Evolutionary conservation across 1,140 invertebrate species (phyloP).

Genomic region (Drosophila kikkawai): DNA sequence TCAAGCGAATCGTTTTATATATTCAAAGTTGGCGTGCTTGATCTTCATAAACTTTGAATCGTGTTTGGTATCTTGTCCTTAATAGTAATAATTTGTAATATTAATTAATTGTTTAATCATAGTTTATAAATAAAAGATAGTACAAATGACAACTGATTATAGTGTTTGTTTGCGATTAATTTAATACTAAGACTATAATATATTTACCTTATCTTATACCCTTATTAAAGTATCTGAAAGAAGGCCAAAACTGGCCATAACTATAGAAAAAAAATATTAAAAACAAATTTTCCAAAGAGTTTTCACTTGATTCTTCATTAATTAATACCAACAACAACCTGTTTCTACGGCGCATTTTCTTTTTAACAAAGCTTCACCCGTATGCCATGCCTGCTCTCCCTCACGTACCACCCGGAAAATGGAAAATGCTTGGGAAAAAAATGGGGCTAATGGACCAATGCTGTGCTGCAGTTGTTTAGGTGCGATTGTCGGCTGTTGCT

Average conservation of each 20-base stretch:
- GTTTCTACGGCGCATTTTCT: neutral
- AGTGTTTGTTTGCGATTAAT: neutral
- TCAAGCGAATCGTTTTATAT: neutral
- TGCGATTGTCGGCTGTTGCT: slow-evolving; percentile 28
- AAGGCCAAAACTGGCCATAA: no score
- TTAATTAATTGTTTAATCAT: neutral
- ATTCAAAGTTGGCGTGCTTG: neutral
- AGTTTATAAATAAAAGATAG: neutral
- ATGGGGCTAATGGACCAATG: slow-evolving; percentile 79
- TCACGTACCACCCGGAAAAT: slow-evolving; percentile 35
- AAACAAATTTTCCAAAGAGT: neutral
- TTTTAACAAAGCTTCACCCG: neutral
- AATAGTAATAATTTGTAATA: neutral
- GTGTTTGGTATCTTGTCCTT: neutral
- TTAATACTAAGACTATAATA: neutral
- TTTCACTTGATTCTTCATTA: no score
- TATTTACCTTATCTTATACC: neutral
- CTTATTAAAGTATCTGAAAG: neutral
- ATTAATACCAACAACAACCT: slow-evolving; percentile 26
- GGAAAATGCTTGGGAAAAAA: slow-evolving; percentile 27
- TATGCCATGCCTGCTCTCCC: slow-evolving; percentile 18
- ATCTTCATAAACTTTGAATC: neutral
- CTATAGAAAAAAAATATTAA: neutral
- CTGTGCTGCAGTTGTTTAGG: slow-evolving; percentile 51
- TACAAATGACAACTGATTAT: neutral